Conservation (phyloP, 1,140 invertebrate genomes). For the Polypedilum vanderplanki region DNA sequence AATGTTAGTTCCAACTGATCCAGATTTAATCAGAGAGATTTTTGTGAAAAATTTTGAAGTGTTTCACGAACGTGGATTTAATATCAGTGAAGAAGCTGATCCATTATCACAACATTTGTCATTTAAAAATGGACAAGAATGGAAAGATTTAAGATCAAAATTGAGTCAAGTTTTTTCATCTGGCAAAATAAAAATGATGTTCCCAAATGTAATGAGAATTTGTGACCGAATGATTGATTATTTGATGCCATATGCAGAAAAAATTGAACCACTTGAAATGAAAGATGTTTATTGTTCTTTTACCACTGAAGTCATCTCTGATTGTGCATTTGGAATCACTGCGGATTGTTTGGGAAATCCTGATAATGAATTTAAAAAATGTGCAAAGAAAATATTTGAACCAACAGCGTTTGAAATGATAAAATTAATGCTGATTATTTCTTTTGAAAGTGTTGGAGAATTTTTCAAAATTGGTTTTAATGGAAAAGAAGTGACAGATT, state of each 20-base stretch:
- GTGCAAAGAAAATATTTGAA: constrained; percentile 29
- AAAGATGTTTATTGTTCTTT: constrained; percentile 39
- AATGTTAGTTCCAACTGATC: constrained; percentile 32
- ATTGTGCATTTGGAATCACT: constrained; percentile 39
- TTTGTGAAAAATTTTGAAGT: constrained; percentile 40
- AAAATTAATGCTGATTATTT: neutral
- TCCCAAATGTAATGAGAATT: constrained; percentile 44
- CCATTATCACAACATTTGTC: constrained; percentile 48
- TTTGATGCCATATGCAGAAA: constrained; percentile 38
- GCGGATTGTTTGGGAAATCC: constrained; percentile 39
- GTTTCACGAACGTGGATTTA: constrained; percentile 44
- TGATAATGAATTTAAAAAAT: constrained; percentile 38
- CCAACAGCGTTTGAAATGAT: neutral
- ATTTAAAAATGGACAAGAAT: constrained; percentile 46
- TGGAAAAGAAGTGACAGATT: constrained; percentile 44
- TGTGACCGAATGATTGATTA: constrained; percentile 38
- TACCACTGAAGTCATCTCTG: constrained; percentile 42
- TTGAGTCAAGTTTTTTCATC: constrained; percentile 46
- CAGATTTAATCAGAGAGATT: constrained; percentile 39
- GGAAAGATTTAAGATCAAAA: constrained; percentile 45
- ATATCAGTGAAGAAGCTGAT: constrained; percentile 47
- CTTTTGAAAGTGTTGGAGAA: constrained; percentile 28
- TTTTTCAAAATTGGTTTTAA: constrained; percentile 34
- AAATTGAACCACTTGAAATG: constrained; percentile 38
- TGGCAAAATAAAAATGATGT: constrained; percentile 49